Evolutionary conservation across 1,140 invertebrate species (phyloP).

Genomic region (Cryptotermes secundus): DNA sequence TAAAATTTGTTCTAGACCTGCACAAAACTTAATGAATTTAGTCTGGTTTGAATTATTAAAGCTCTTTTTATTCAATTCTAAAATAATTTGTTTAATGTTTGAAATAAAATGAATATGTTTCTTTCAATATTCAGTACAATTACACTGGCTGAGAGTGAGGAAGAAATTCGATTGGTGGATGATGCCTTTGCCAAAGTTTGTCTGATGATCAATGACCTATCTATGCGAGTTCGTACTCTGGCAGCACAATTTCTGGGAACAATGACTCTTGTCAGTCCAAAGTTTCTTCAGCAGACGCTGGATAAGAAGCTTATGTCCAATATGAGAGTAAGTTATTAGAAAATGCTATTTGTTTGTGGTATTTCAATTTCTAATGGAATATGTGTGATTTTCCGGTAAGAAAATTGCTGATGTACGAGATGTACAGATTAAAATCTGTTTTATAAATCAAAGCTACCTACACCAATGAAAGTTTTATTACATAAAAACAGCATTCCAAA

Average conservation of each 20-base stretch:
- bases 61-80: too few relatives aligned
- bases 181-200: slow-evolving; percentile 97
- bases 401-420: too few relatives aligned
- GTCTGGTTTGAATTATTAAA: too few relatives aligned
- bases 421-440: neutral
- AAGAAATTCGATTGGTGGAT: slow-evolving; percentile 83
- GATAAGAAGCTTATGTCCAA: slow-evolving; percentile 99
- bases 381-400: too few relatives aligned
- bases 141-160: slow-evolving; percentile 62
- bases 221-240: slow-evolving; percentile 75
- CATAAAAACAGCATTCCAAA: too few relatives aligned
- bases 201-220: slow-evolving; percentile 90
- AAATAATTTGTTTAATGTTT: too few relatives aligned
- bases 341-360: neutral
- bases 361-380: too few relatives aligned
- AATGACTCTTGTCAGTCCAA: slow-evolving; percentile 82
- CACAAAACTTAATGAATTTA: too few relatives aligned
- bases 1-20: too few relatives aligned
- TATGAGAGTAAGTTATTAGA: slow-evolving; percentile 61
- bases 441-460: neutral
- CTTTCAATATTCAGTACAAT: neutral
- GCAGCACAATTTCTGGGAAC: slow-evolving; percentile 81
- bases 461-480: too few relatives aligned
- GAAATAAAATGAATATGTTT: too few relatives aligned
- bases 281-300: slow-evolving; percentile 92